Evolutionary conservation across 2,888 invertebrate species (phyloP).

Genomic region (Leucania comma): DNA sequence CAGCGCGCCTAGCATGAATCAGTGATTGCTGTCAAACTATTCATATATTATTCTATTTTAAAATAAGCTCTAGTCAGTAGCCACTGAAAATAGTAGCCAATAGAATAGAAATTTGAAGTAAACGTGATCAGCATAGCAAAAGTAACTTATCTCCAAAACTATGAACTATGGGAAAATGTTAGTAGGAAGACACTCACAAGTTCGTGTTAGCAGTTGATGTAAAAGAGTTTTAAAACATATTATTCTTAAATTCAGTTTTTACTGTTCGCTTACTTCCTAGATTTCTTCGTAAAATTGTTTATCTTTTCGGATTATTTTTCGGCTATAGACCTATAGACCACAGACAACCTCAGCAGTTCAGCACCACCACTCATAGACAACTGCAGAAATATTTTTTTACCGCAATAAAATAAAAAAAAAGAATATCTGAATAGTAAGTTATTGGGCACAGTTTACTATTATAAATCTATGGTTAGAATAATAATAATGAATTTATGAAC

Average conservation of each 20-base stretch:
- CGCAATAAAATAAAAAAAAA: too few relatives aligned
- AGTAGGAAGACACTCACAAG: constrained; percentile 14
- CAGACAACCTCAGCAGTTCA: too few relatives aligned
- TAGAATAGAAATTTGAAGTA: constrained; percentile 21
- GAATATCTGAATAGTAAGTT: too few relatives aligned
- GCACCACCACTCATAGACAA: too few relatives aligned
- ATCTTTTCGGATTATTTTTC: constrained; percentile 19
- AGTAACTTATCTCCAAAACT: background rate
- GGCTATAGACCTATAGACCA: too few relatives aligned
- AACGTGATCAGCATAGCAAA: constrained; percentile 9
- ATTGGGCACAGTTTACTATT: too few relatives aligned
- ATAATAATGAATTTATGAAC: too few relatives aligned
- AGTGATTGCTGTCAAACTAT: constrained; percentile 14
- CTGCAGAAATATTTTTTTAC: too few relatives aligned
- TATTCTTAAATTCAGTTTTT: constrained; percentile 3
- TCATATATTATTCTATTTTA: constrained; percentile 29
- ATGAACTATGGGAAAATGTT: background rate
- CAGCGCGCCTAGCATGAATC: constrained; percentile 30
- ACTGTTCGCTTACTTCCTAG: constrained; percentile 8
- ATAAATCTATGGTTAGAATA: too few relatives aligned
- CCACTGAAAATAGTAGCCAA: constrained; percentile 47
- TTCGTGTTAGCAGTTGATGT: background rate
- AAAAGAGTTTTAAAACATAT: constrained; percentile 13
- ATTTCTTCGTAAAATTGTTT: constrained; percentile 10
- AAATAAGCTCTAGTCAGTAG: constrained; percentile 25